Evolutionary conservation across 2,113 vertebrate species (phyloP).

Genomic region (Prolemur simus): DNA sequence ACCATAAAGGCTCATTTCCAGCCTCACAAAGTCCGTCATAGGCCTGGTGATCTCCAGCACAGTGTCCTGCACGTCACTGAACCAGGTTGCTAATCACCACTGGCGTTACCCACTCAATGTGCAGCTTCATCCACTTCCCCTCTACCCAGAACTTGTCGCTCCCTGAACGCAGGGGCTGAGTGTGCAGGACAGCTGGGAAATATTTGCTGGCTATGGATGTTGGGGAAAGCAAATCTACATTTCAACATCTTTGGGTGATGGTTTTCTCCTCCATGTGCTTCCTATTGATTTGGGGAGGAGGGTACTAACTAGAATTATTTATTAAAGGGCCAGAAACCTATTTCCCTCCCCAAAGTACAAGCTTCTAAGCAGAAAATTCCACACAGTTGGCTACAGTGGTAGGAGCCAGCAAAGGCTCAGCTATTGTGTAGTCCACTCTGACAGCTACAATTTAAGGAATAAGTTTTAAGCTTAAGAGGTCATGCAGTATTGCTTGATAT

Average conservation of each 20-base stretch:
- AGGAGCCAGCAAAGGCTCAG: background rate
- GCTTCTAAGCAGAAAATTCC: background rate
- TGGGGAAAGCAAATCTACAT: background rate
- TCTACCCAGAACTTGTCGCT: background rate
- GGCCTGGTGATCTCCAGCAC: background rate
- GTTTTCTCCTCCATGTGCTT: background rate
- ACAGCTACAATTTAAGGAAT: background rate
- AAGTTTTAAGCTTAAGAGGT: background rate
- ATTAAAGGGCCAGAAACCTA: background rate
- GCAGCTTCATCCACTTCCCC: background rate
- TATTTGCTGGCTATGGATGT: rapidly evolving
- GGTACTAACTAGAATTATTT: background rate
- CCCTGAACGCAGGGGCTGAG: background rate
- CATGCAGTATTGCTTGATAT: background rate
- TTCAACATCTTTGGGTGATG: background rate
- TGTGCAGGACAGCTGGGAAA: background rate
- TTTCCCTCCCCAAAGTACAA: background rate
- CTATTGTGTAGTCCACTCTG: too few species aligned
- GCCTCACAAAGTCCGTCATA: background rate
- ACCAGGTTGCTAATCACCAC: background rate
- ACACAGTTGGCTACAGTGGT: background rate
- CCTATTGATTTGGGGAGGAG: background rate
- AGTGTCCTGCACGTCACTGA: background rate
- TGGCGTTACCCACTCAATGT: background rate
- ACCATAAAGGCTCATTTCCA: background rate